A percentile compares a stretch with the other conserved stretches of the same genome.
Conservation (phyloP, 2,888 invertebrate species). For the Synanthedon formicaeformis region DNA sequence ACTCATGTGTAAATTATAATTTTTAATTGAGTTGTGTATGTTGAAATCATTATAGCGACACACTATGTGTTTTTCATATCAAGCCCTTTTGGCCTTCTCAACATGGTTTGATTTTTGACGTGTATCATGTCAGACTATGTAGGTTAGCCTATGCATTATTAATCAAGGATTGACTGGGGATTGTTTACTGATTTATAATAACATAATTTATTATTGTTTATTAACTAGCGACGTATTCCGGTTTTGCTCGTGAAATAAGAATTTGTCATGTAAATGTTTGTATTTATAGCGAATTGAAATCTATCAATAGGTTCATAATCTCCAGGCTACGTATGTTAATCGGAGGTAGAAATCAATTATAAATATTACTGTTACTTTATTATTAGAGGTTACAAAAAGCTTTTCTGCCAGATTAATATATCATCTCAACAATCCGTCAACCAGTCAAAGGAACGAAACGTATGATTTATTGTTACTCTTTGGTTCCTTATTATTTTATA, state of each 20-base stretch:
- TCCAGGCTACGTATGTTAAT: too few species aligned
- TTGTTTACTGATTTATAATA: not conserved
- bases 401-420: not conserved
- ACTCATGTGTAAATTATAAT: too few species aligned
- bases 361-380: too few species aligned
- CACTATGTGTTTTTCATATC: not conserved
- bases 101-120: slow-evolving; percentile 21
- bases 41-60: not conserved
- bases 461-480: not conserved
- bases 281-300: too few species aligned
- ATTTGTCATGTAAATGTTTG: too few species aligned
- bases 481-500: not conserved
- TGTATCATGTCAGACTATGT: slow-evolving; percentile 1
- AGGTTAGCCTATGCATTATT: slow-evolving; percentile 10
- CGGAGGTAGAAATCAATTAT: too few species aligned
- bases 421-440: not conserved
- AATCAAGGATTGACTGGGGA: slow-evolving; percentile 2
- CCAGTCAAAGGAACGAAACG: not conserved
- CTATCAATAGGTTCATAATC: too few species aligned
- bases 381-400: too few species aligned
- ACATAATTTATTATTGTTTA: too few species aligned
- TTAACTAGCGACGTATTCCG: too few species aligned
- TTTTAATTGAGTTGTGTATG: too few species aligned
- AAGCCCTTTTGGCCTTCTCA: slow-evolving; percentile 13
- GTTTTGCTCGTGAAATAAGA: too few species aligned